Percentiles rank a stretch among this genome's conserved stretches.
phyloP scores from a whole-genome alignment of 2,113 vertebrate species.

The Scomber scombrus region DNA sequence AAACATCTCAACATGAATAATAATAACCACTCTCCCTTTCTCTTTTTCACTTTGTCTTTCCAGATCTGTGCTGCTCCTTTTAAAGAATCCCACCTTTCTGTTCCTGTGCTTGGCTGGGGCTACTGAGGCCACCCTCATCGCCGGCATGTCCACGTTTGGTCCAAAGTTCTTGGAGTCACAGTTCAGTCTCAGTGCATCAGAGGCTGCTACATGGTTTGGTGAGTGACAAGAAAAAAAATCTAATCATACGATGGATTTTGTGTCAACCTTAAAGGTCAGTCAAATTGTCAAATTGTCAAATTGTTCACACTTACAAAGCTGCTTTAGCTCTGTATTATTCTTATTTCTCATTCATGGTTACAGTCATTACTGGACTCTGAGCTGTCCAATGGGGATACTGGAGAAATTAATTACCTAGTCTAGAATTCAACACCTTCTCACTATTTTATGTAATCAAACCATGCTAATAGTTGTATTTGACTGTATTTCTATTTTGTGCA shows the following conservation, averaged over 20 bases:
- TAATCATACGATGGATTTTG: no score
- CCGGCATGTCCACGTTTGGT: constrained; percentile 96
- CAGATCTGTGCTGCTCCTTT: constrained; percentile 90
- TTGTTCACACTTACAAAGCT: no score
- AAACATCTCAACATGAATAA: no score
- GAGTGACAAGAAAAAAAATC: constrained; percentile 59
- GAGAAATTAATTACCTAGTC: no score
- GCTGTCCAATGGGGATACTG: neutral
- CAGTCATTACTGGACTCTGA: neutral
- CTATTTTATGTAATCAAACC: no score
- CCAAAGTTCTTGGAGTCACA: constrained; percentile 97
- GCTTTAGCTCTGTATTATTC: neutral
- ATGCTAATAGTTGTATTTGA: no score
- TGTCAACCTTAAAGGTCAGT: no score
- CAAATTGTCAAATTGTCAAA: no score
- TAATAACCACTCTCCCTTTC: no score
- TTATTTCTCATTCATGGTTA: no score
- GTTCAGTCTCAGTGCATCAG: constrained; percentile 94
- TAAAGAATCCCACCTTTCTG: constrained; percentile 94
- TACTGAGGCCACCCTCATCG: constrained; percentile 92
- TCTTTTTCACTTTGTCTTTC: neutral
- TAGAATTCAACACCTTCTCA: no score
- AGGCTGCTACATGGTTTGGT: constrained; percentile 96
- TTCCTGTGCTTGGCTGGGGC: constrained; percentile 95
- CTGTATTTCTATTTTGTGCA: no score